Evolutionary conservation across 2,888 invertebrate species (phyloP), one percentile per base, ranked within the genome.

Genomic region (Drosophila greeni): DNA sequence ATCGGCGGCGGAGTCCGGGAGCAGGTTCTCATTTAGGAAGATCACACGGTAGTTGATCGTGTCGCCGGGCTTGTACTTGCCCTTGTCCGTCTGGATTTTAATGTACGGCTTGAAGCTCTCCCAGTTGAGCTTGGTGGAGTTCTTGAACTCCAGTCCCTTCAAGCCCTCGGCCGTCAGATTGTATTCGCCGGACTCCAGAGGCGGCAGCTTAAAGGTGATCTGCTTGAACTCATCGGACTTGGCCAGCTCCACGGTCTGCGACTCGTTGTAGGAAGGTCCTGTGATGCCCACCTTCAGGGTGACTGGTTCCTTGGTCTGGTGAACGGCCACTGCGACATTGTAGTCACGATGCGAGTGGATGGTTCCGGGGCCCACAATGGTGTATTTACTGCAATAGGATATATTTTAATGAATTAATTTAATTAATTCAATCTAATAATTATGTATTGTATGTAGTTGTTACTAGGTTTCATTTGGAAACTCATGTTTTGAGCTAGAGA

Each of bases 21-120:
- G 92, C 65, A 95, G 88, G 74, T 93, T 91, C 3, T 94, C 92
- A 85, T 94, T 93, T 56, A 96, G 89, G 39, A 86, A 85, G 37
- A 88, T 68, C 3, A 87, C 73, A 18, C 88, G 82, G 88, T 97
- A 97, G 87, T 93, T 91, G 40, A 98, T 92, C 73, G 92, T 92
- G 85, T 94, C 93, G 14, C 94, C 94, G 0, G 97, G 97, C 86
- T 96, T 95, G 88, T 97, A 98, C 71, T 96, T 93, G 16, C 95
- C 93, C 89, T 96, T 95, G 88, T 98, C 97, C 0, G 97, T 97
- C 87, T 98, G 97, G 56, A 97, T 92, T 85, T 96, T 95, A 8
- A 96, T 92, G 47, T 82, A 70, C 2, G 84, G 72, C 20, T 69
- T 69, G 20, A 86, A 86, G 0, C 61, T 73, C 0, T 94, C 73